Evolutionary conservation across 2,797 vertebrate genomes (phyloP).

Genomic region (Galagoides demidoff): DNA sequence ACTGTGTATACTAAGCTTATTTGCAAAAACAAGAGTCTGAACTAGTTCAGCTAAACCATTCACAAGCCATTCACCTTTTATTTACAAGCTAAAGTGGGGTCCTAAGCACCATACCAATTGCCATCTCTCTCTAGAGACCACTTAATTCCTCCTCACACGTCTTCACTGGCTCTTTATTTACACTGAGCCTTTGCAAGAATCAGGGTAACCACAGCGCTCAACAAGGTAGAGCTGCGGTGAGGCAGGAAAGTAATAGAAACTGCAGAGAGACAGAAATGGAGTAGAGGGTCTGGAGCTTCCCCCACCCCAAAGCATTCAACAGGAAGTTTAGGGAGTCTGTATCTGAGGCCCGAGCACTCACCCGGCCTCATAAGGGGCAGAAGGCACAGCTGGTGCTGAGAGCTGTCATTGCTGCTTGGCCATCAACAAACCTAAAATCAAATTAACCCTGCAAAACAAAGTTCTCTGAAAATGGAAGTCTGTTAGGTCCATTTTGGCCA

Average conservation of each 20-base stretch:
- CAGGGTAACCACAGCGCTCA: neutral
- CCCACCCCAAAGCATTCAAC: accelerated
- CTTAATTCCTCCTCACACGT: neutral
- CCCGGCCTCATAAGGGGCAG: neutral
- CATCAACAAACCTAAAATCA: neutral
- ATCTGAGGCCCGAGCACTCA: neutral
- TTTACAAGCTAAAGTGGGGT: neutral
- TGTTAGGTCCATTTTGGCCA: neutral
- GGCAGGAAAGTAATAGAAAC: neutral
- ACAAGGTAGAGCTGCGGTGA: neutral
- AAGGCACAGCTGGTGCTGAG: neutral
- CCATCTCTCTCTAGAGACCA: neutral
- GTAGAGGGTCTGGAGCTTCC: neutral
- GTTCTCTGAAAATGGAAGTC: neutral
- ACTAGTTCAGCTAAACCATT: neutral
- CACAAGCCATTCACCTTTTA: neutral
- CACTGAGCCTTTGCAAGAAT: neutral
- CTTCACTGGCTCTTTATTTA: neutral
- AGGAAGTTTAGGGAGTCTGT: neutral
- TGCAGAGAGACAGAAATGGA: neutral
- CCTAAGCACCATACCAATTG: neutral
- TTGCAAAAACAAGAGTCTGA: neutral
- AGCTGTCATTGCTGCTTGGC: accelerated
- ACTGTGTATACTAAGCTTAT: neutral
- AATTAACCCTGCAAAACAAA: neutral